Evolutionary conservation across 2,113 vertebrate genomes (phyloP), one percentile per base, ranked within the genome.

Genomic region (Plecturocebus donacophilus): DNA sequence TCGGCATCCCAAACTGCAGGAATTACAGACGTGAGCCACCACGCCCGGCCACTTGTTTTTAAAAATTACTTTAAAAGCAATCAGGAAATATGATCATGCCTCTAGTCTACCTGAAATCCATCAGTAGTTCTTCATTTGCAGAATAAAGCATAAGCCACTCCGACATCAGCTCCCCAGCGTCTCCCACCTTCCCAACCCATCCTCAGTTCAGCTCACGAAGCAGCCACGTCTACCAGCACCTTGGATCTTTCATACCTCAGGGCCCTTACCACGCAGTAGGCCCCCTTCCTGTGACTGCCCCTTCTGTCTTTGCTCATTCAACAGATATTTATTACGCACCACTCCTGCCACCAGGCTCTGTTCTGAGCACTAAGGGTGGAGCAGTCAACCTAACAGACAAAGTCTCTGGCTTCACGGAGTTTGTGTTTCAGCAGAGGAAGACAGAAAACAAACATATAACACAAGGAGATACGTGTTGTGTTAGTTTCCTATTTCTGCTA

Each of bases 241-340:
- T 40, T 45, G 32, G 54, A 23, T 8, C 35, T 21, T 35, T 73
- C 70, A 8, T 6, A 12, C n/a, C 30, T 23, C 27, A 2, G 40
- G 21, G 21, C n/a, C 23, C 32, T 21, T 25, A 32, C 52, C 40
- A 9, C 6, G 5, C 2, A 11, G 6, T 2, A 2, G 35, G 2
- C 8, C 6, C 20, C 13, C 38, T 68, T 71, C 12, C 35, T 1
- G 4, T 0, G 38, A 12, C 3, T 0, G 35, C n/a, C 27, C n/a
- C 14, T 25, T 47, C 52, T 40, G 40, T 68, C 61, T 97, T 77
- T 0, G 0, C 20, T 82, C 14, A 70, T 16, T 76, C 68, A 64
- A 30, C 58, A 40, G 27, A 45, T 76, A 68, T 52, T 40, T 20
- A 52, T 0, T 6, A 4, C 14, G 14, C 12, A 6, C 16, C 42